Percentiles rank a stretch among this genome's conserved stretches.
phyloP scores from a whole-genome alignment of 1,140 invertebrate species.

The Listronotus bonariensis region DNA sequence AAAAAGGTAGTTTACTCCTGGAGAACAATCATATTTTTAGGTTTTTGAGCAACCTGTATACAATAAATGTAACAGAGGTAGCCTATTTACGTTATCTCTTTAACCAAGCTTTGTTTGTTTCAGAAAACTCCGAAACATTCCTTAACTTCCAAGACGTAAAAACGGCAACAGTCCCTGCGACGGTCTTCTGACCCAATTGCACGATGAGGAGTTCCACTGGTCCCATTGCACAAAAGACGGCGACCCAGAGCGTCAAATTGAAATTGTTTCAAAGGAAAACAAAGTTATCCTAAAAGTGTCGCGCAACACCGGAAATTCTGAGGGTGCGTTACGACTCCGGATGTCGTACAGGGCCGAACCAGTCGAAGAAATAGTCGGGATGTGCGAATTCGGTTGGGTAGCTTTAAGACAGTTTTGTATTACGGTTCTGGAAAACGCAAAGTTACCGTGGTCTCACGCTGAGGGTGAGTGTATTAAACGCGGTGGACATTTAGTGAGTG shows the following conservation, averaged over 20 bases:
- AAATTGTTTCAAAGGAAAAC: conserved; percentile 63
- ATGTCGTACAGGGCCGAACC: conserved; percentile 59
- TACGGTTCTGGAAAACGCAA: conserved; percentile 61
- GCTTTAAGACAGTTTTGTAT: conserved; percentile 65
- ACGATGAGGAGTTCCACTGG: conserved; percentile 62
- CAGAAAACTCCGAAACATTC: conserved; percentile 42
- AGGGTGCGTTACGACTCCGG: conserved; percentile 47
- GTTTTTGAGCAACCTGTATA: too few species aligned
- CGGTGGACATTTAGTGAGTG: conserved; percentile 69
- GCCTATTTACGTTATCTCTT: too few species aligned
- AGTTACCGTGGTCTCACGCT: conserved; percentile 66
- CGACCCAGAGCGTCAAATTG: conserved; percentile 60
- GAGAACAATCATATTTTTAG: too few species aligned
- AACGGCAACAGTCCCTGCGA: conserved; percentile 53
- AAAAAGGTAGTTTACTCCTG: too few species aligned
- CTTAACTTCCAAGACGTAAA: conserved; percentile 36
- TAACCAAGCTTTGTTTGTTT: conserved; percentile 8
- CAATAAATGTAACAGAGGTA: too few species aligned
- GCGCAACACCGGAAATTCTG: conserved; percentile 13
- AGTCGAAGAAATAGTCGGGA: conserved; percentile 60
- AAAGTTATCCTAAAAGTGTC: conserved; percentile 56
- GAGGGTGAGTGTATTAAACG: conserved; percentile 65
- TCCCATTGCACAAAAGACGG: conserved; percentile 62
- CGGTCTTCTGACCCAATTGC: conserved; percentile 60
- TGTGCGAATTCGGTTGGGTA: conserved; percentile 70